phyloP scores from a whole-genome alignment of 2,113 vertebrate species.

The Pseudorhombus dupliciocellatus region DNA sequence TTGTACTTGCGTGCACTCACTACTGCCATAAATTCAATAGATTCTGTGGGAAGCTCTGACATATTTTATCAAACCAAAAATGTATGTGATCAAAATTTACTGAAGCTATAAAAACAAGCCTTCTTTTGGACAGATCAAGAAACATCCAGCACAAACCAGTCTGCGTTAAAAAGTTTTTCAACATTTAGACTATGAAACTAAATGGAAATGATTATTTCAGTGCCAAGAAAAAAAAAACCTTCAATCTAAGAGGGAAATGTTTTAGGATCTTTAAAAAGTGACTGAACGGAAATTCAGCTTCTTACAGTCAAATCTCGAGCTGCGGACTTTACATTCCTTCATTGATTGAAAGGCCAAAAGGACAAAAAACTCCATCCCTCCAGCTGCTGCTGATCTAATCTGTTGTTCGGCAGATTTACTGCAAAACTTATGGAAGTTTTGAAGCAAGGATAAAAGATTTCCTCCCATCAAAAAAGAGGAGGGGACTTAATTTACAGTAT shows the following conservation, averaged over 20 bases:
- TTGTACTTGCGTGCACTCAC: too few species aligned
- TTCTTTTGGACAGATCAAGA: too few species aligned
- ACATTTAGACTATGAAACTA: too few species aligned
- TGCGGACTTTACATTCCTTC: not conserved
- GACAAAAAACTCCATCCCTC: constrained; percentile 9
- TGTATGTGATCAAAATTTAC: not conserved
- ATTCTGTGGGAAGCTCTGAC: too few species aligned
- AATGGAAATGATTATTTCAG: not conserved
- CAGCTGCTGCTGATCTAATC: constrained; percentile 34
- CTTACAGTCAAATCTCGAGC: not conserved
- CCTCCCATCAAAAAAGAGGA: constrained; percentile 38
- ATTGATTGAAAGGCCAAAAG: constrained; percentile 2
- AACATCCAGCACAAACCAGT: too few species aligned
- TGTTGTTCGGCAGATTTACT: constrained; percentile 48
- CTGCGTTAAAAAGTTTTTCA: not conserved
- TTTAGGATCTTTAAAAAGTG: not conserved
- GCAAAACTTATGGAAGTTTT: constrained; percentile 54
- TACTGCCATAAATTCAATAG: too few species aligned
- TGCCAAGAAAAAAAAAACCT: not conserved
- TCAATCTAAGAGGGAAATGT: not conserved
- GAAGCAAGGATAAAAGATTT: constrained; percentile 21
- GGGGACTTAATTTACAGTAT: constrained; percentile 36
- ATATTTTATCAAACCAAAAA: not conserved
- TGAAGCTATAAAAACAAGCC: not conserved
- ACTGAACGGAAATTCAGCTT: not conserved